Conservation (phyloP, 2,888 invertebrate genomes). For the Chalcis sispes region DNA sequence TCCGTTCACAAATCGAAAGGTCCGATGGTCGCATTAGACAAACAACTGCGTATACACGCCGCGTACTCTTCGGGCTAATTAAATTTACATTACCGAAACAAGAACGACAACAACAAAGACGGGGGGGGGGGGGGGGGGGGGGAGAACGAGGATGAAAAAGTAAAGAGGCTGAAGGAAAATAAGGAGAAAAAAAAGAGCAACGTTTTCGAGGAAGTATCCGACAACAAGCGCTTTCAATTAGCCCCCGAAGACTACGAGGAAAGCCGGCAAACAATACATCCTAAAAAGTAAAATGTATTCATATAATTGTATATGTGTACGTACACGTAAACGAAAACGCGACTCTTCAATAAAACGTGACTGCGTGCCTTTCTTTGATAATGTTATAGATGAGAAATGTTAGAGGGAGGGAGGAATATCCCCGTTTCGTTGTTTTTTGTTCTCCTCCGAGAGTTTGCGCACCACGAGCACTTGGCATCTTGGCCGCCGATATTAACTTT, state of each 20-base stretch:
- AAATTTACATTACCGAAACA: slow-evolving; percentile 3
- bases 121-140: too few species aligned
- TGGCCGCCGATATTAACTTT: too few species aligned
- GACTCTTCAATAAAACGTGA: slow-evolving; percentile 23
- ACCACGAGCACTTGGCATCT: too few species aligned
- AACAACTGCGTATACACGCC: not conserved
- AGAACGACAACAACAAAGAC: not conserved
- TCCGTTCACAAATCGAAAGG: not conserved
- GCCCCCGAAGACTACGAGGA: slow-evolving; percentile 7
- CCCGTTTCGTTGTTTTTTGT: not conserved
- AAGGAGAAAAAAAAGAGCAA: not conserved
- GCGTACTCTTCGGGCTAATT: slow-evolving; percentile 9
- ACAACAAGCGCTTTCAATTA: slow-evolving; percentile 40
- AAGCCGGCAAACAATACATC: slow-evolving; percentile 20
- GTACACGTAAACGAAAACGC: not conserved
- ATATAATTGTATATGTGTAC: not conserved
- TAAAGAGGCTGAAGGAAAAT: too few species aligned
- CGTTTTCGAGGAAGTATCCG: not conserved
- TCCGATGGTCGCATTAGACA: not conserved
- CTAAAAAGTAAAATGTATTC: not conserved
- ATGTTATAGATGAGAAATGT: too few species aligned
- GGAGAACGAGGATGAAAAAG: too few species aligned
- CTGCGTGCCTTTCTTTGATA: slow-evolving; percentile 23
- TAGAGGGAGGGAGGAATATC: not conserved
- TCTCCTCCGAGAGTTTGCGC: not conserved